Percentiles rank a stretch among this genome's conserved stretches.
Conservation (phyloP, 2,888 invertebrate genomes). For the Ditylenchus weischeri region DNA sequence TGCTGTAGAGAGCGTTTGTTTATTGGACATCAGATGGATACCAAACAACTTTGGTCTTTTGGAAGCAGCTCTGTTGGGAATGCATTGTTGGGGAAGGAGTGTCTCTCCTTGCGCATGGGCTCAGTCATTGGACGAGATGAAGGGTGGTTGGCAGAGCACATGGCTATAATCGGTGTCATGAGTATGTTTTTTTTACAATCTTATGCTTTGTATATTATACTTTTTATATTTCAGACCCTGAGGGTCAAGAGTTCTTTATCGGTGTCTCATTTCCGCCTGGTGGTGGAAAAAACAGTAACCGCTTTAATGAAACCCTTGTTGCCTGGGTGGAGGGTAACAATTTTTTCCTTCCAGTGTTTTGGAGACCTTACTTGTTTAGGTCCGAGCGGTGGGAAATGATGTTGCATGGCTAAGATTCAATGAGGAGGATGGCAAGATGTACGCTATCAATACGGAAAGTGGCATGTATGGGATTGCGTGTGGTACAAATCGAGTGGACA, state of each 20-base stretch:
- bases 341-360: too few species aligned
- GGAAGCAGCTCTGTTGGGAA: conserved; percentile 70
- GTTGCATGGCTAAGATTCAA: conserved; percentile 97
- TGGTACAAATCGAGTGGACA: conserved; percentile 81
- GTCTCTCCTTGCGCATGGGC: conserved; percentile 88
- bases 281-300: conserved; percentile 97
- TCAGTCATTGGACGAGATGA: conserved; percentile 85
- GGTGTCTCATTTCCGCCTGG: conserved; percentile 96
- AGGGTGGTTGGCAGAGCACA: conserved; percentile 98
- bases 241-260: conserved; percentile 65
- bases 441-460: conserved; percentile 89
- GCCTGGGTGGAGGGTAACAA: conserved; percentile 68
- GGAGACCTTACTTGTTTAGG: too few species aligned
- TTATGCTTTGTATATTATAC: neutral
- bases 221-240: conserved; percentile 64
- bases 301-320: conserved; percentile 93
- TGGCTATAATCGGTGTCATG: conserved; percentile 70
- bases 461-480: conserved; percentile 97
- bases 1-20: conserved; percentile 90
- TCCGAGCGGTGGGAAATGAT: conserved; percentile 73
- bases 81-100: conserved; percentile 91
- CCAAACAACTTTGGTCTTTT: conserved; percentile 78
- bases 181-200: neutral
- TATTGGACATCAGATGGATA: conserved; percentile 78
- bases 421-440: conserved; percentile 70